A percentile compares a stretch with the other conserved stretches of the same genome.
phyloP scores from a whole-genome alignment of 2,888 invertebrate genomes.

The Polietes domitor region DNA sequence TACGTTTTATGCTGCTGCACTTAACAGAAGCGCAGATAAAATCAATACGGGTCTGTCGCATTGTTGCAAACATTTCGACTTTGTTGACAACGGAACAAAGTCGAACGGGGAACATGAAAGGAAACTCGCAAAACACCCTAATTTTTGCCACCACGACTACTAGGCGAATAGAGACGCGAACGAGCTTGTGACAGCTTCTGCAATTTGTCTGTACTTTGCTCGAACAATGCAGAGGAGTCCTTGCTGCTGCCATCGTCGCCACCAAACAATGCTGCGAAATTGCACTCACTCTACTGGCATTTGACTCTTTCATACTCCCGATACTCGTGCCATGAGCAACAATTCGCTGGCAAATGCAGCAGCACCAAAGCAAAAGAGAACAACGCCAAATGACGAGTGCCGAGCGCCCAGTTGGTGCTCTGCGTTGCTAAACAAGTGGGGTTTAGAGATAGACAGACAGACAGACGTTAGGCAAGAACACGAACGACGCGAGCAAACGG shows the following conservation, averaged over 20 bases:
- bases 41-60: slow-evolving; percentile 64
- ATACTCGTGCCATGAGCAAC: not conserved
- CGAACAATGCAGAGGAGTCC: slow-evolving; percentile 47
- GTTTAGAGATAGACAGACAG: not conserved
- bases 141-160: slow-evolving; percentile 57
- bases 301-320: too few species aligned
- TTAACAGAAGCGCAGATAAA: slow-evolving; percentile 69
- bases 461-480: not conserved
- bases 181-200: slow-evolving; percentile 35
- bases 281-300: too few species aligned
- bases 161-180: slow-evolving; percentile 62
- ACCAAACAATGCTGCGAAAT: not conserved
- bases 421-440: not conserved
- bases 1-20: slow-evolving; percentile 65
- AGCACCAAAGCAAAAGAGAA: slow-evolving; percentile 26
- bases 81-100: slow-evolving; percentile 47
- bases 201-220: slow-evolving; percentile 9
- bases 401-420: slow-evolving; percentile 18
- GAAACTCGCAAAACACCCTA: slow-evolving; percentile 58
- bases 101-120: slow-evolving; percentile 7
- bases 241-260: slow-evolving; percentile 4
- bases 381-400: slow-evolving; percentile 17
- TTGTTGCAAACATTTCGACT: slow-evolving; percentile 43
- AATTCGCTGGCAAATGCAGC: not conserved
- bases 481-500: not conserved